Percentiles rank a stretch among this genome's conserved stretches.
These are phyloP conservation scores for Pseudanteris insignis DNA, from an alignment of 2,888 invertebrate genomes.

Conservation along the genomic window DNA sequence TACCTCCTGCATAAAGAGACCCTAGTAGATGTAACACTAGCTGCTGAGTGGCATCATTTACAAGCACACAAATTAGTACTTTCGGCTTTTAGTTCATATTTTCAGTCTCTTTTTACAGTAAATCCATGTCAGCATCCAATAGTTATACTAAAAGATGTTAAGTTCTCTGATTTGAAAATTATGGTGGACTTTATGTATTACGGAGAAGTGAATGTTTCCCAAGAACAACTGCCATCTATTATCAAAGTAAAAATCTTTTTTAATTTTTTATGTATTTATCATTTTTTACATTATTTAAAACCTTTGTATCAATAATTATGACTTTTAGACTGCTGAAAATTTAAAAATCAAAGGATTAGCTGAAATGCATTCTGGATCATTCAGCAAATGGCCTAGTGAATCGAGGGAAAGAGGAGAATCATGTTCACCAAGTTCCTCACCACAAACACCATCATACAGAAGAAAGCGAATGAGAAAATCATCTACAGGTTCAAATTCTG, in stretches of 20 bases:
- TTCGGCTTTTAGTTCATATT: conserved; percentile 88
- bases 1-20: conserved; percentile 85
- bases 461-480: conserved; percentile 75
- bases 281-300: too few relatives aligned
- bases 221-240: conserved; percentile 76
- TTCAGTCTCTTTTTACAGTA: conserved; percentile 87
- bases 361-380: conserved; percentile 82
- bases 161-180: conserved; percentile 81
- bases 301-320: too few relatives aligned
- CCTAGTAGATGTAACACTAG: conserved; percentile 88
- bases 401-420: conserved; percentile 60
- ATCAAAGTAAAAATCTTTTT: conserved; percentile 63
- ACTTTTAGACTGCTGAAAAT: conserved; percentile 83
- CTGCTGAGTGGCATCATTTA: conserved; percentile 83
- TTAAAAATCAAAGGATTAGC: conserved; percentile 89
- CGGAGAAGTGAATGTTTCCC: conserved; percentile 84
- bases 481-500: conserved; percentile 70
- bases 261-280: too few relatives aligned
- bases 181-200: conserved; percentile 91
- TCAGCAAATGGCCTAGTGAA: conserved; percentile 75
- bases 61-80: conserved; percentile 88
- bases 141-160: conserved; percentile 85
- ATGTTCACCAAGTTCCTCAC: conserved; percentile 64
- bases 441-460: conserved; percentile 72
- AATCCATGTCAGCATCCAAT: conserved; percentile 87